These are phyloP conservation scores for Zingel zingel DNA, from an alignment of 2,113 vertebrate species.

Conservation along the genomic window DNA sequence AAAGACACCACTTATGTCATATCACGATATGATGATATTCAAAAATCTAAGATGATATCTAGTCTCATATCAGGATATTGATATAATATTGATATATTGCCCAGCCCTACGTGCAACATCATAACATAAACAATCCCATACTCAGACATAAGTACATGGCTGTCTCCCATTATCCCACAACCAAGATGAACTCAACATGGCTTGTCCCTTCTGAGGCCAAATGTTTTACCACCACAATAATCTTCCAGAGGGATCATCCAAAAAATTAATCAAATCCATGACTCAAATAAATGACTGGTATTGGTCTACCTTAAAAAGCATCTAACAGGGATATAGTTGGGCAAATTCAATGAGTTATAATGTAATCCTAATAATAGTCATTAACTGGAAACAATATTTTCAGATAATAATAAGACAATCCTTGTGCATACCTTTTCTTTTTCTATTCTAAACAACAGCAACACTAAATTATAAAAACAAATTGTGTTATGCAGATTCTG, in stretches of 20 bases:
- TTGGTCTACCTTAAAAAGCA: conserved; percentile 3
- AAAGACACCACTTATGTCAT: too few species aligned
- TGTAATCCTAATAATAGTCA: conserved; percentile 32
- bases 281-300: background rate
- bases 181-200: conserved; percentile 27
- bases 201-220: background rate
- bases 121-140: conserved; percentile 16
- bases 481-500: background rate
- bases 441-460: background rate
- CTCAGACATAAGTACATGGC: conserved; percentile 16
- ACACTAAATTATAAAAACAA: background rate
- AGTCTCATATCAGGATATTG: too few species aligned
- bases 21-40: too few species aligned
- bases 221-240: background rate
- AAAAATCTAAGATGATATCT: too few species aligned
- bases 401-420: conserved; percentile 21
- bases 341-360: background rate
- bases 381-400: conserved; percentile 18
- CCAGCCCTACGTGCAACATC: background rate
- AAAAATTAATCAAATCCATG: background rate
- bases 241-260: background rate
- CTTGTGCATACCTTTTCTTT: background rate
- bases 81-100: too few species aligned
- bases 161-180: conserved; percentile 1
- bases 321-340: background rate